Percentiles rank a stretch among this genome's conserved stretches.
These are phyloP conservation scores for Sarcophilus harrisii DNA, from an alignment of 2,797 vertebrate species.

Conservation along the genomic window DNA sequence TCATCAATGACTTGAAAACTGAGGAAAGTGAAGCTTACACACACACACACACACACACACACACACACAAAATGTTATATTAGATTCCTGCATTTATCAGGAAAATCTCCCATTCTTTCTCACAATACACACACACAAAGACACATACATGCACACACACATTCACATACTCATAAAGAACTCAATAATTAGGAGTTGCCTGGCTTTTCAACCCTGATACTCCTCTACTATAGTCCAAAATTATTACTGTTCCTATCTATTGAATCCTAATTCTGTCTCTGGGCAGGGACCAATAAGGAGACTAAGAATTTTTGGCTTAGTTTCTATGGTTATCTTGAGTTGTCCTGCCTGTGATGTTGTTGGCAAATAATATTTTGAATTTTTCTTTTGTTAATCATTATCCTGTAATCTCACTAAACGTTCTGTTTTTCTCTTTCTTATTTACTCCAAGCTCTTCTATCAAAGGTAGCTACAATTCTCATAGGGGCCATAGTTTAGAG, in stretches of 20 bases:
- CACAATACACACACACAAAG: too few species aligned
- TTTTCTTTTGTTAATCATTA: neutral
- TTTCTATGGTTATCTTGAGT: neutral
- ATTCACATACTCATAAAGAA: neutral
- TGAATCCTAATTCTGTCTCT: neutral
- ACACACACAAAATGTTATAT: neutral
- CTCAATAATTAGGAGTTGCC: neutral
- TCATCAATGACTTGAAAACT: neutral
- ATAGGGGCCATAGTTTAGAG: neutral
- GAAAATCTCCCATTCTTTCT: neutral
- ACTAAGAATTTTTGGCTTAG: neutral
- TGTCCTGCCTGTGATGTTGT: neutral
- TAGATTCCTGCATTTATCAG: neutral
- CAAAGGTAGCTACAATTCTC: neutral
- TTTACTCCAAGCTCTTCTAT: neutral
- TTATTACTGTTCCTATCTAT: neutral
- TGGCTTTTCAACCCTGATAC: neutral
- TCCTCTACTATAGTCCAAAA: neutral
- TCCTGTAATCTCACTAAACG: neutral
- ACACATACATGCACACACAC: neutral
- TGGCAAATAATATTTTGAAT: neutral
- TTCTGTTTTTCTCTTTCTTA: constrained; percentile 20
- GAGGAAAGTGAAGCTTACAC: neutral
- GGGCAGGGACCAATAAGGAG: neutral
- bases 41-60: neutral